These are phyloP conservation scores for Erythrocercus mccallii DNA, from an alignment of 2,113 vertebrate species.

Conservation along the genomic window DNA sequence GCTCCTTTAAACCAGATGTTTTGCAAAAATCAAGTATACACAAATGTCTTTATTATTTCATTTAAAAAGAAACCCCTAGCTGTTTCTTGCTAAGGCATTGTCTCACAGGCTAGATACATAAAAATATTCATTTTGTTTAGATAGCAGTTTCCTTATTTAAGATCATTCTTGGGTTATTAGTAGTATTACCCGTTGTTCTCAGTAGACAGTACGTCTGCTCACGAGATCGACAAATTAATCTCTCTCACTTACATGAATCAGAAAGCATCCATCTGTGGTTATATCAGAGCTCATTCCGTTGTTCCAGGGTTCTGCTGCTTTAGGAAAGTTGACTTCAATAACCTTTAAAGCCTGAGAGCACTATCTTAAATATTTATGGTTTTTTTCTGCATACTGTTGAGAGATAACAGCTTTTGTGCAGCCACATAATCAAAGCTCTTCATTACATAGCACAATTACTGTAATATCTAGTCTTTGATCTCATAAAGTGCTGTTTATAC, in stretches of 20 bases:
- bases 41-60: background rate
- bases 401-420: background rate
- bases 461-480: background rate
- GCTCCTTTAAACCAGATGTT: background rate
- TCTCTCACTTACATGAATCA: background rate
- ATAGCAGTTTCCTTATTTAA: background rate
- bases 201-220: background rate
- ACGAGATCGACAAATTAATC: background rate
- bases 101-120: background rate
- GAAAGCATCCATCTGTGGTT: background rate
- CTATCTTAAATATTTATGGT: background rate
- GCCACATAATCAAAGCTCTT: background rate
- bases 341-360: background rate
- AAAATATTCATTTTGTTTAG: background rate
- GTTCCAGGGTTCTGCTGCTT: background rate
- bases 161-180: background rate
- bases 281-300: background rate
- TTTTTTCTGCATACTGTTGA: background rate
- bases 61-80: background rate
- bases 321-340: background rate
- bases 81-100: background rate
- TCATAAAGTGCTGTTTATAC: background rate
- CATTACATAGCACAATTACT: background rate
- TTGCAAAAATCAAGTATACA: background rate
- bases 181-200: background rate